A percentile compares a stretch with the other conserved stretches of the same genome.
These are phyloP conservation scores for Acipenser ruthenus DNA, from an alignment of 2,797 vertebrate species.

Conservation along the genomic window DNA sequence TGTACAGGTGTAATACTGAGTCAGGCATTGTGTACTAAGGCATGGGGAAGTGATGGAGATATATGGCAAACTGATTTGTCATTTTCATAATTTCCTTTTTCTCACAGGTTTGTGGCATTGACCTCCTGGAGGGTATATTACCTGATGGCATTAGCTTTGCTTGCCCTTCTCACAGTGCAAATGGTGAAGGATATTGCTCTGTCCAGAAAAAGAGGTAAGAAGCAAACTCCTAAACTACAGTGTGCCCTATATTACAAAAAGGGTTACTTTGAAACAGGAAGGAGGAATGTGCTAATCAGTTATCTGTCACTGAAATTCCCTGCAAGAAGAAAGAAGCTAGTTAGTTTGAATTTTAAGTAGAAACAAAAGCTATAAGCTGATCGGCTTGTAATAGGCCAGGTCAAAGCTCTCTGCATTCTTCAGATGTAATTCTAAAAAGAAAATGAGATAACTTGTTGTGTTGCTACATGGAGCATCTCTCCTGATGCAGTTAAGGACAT, in stretches of 20 bases:
- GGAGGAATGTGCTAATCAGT: neutral
- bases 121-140: conserved; percentile 40
- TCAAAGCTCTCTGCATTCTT: no score
- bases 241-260: conserved; percentile 4
- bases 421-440: no score
- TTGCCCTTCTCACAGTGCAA: conserved; percentile 35
- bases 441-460: no score
- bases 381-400: no score
- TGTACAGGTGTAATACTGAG: neutral
- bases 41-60: neutral
- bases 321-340: no score
- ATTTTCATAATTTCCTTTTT: conserved; percentile 1
- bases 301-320: neutral
- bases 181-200: conserved; percentile 33
- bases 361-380: no score
- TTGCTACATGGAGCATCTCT: no score
- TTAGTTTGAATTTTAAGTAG: no score
- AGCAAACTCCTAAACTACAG: no score
- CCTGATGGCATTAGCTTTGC: conserved; percentile 40
- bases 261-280: neutral
- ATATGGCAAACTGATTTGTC: neutral
- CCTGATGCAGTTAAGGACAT: no score
- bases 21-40: neutral
- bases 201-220: conserved; percentile 45
- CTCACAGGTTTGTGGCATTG: conserved; percentile 48